Evolutionary conservation across 92 coral and sea anemone species (phyloP).

Genomic region (Phymanthus crucifer): DNA sequence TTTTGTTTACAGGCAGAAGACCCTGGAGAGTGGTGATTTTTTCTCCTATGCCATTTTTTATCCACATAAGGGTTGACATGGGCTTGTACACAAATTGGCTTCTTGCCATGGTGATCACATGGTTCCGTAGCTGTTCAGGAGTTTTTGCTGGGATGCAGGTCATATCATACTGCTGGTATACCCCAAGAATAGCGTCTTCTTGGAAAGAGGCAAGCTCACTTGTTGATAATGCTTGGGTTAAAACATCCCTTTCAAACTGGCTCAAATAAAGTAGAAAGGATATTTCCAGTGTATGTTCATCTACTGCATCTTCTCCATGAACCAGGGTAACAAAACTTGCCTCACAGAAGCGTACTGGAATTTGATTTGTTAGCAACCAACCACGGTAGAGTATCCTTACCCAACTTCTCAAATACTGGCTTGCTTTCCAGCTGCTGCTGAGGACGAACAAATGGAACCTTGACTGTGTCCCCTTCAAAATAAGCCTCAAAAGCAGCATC

Average conservation of each 20-base stretch:
- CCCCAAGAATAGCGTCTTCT: constrained; percentile 29
- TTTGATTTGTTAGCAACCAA: constrained; percentile 42
- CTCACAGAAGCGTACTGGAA: constrained; percentile 56
- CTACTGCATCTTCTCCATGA: constrained; percentile 54
- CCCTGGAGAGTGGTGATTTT: constrained; percentile 30
- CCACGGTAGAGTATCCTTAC: constrained; percentile 46
- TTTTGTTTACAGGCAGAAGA: constrained; percentile 25
- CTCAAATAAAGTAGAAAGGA: constrained; percentile 51
- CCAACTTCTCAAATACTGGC: constrained; percentile 32
- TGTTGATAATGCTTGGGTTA: constrained; percentile 39
- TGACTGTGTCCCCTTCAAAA: constrained; percentile 58
- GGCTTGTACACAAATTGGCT: constrained; percentile 56
- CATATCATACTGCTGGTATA: constrained; percentile 17
- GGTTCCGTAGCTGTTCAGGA: constrained; percentile 43
- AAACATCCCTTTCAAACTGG: constrained; percentile 53
- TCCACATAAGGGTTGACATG: constrained; percentile 44
- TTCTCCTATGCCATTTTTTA: constrained; percentile 44
- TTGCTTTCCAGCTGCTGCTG: constrained; percentile 24
- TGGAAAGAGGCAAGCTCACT: constrained; percentile 24
- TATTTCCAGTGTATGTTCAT: constrained; percentile 40
- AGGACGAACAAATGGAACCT: constrained; percentile 36
- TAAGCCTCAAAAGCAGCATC: constrained; percentile 47
- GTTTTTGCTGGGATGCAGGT: constrained; percentile 40
- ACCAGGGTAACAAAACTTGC: constrained; percentile 44
- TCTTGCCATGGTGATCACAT: constrained; percentile 52